These are phyloP conservation scores for Melanotaenia pygmaea DNA, from an alignment of 2,797 vertebrate species.

Conservation along the genomic window DNA sequence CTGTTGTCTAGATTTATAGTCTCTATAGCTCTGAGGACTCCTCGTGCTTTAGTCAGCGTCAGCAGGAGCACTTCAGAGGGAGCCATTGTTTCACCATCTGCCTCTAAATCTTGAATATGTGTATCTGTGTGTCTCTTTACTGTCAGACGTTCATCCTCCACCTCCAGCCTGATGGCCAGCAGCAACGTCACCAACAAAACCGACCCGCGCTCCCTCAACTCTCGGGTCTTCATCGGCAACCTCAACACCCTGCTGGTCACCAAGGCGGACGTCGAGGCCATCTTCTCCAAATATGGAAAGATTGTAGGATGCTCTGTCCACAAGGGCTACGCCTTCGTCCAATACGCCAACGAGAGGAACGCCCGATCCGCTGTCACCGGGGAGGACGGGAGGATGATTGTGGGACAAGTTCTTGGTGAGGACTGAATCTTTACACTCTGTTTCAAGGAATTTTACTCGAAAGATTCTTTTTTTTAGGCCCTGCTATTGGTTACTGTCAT, in stretches of 20 bases:
- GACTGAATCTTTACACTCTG: constrained; percentile 18
- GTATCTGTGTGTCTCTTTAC: constrained; percentile 40
- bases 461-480: too few relatives aligned
- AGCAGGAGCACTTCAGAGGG: not conserved
- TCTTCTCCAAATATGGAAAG: constrained; percentile 95
- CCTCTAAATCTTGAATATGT: constrained; percentile 30
- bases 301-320: constrained; percentile 95
- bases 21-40: not conserved
- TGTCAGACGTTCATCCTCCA: constrained; percentile 65
- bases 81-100: not conserved
- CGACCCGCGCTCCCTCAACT: constrained; percentile 92
- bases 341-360: constrained; percentile 88
- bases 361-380: constrained; percentile 85
- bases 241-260: constrained; percentile 96
- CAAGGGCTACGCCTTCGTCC: constrained; percentile 95
- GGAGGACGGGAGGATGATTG: constrained; percentile 90
- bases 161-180: constrained; percentile 84
- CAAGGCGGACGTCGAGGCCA: constrained; percentile 93
- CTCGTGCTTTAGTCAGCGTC: not conserved
- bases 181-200: constrained; percentile 97
- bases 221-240: constrained; percentile 94
- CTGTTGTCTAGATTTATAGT: not conserved
- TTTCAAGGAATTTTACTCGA: not conserved
- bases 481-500: too few relatives aligned
- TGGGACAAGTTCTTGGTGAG: constrained; percentile 90